Evolutionary conservation across 1,140 invertebrate species (phyloP).

Genomic region (Thalassaphorura encarpata): DNA sequence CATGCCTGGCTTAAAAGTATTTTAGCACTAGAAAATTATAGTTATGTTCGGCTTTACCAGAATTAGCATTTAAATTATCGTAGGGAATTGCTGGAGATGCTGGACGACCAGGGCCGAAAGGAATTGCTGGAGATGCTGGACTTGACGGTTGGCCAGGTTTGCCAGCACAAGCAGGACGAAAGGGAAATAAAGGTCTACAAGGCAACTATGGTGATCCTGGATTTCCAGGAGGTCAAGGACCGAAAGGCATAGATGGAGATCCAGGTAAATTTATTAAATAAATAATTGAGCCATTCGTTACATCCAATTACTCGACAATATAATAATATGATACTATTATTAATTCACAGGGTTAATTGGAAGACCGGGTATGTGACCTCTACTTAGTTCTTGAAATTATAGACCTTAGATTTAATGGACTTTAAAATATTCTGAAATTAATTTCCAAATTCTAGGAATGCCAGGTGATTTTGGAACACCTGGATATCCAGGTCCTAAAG

Average conservation of each 20-base stretch:
- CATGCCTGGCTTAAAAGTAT: not conserved
- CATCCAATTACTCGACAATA: no score
- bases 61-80: not conserved
- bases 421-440: no score
- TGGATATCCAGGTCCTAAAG: constrained; percentile 1
- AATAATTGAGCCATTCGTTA: no score
- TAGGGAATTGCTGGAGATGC: constrained; percentile 8
- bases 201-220: constrained; percentile 21
- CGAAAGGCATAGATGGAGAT: constrained; percentile 27
- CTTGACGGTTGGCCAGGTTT: not conserved
- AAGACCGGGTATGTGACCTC: not conserved
- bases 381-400: no score
- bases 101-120: constrained; percentile 27
- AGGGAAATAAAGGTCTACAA: not conserved
- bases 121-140: constrained; percentile 21
- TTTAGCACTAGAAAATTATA: no score
- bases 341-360: constrained; percentile 2
- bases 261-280: no score
- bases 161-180: not conserved
- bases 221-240: constrained; percentile 30
- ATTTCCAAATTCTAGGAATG: no score
- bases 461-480: no score
- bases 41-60: not conserved
- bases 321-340: no score
- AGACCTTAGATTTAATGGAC: no score